These are phyloP conservation scores for Danaus melanippus DNA, from an alignment of 1,140 invertebrate genomes.

Conservation along the genomic window DNA sequence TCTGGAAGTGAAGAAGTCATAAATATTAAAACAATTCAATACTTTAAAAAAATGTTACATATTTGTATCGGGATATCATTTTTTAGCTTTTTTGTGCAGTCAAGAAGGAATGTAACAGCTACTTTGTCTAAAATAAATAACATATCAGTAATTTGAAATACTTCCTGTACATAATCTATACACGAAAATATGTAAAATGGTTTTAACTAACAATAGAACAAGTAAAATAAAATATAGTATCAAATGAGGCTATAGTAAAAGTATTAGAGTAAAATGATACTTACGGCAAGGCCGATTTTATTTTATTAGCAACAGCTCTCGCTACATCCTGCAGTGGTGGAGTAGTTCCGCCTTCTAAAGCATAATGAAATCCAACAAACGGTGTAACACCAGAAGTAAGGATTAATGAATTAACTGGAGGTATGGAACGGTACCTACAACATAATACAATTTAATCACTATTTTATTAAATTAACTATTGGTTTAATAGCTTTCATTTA, in stretches of 20 bases:
- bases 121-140: constrained; percentile 1
- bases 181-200: no score
- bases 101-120: no score
- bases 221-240: no score
- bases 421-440: constrained; percentile 78
- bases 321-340: constrained; percentile 88
- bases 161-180: no score
- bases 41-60: no score
- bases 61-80: no score
- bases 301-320: constrained; percentile 89
- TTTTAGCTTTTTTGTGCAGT: no score
- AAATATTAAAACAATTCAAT: neutral
- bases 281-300: constrained; percentile 89
- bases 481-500: neutral
- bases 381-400: constrained; percentile 86
- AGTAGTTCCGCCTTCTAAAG: constrained; percentile 85
- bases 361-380: constrained; percentile 91
- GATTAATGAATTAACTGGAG: constrained; percentile 84
- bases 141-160: neutral
- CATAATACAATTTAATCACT: constrained; percentile 6
- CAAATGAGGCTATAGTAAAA: no score
- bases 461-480: constrained; percentile 3
- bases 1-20: constrained; percentile 25
- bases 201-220: no score
- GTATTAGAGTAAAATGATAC: constrained; percentile 35